phyloP scores from a whole-genome alignment of 2,113 vertebrate species.

The Rhipidura dahli region DNA sequence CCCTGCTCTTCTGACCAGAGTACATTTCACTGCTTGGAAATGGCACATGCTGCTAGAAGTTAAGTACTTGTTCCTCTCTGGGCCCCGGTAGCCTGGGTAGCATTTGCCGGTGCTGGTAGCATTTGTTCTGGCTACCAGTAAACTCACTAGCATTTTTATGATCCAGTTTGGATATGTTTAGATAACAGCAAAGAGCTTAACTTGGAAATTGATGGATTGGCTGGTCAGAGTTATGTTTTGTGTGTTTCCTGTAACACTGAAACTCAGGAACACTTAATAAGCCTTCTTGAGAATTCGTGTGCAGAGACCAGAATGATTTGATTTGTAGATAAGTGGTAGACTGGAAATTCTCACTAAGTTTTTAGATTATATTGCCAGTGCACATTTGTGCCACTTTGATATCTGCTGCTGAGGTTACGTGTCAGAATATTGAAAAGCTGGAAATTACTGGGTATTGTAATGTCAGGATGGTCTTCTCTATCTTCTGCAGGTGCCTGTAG shows the following conservation, averaged over 20 bases:
- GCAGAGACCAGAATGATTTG: neutral
- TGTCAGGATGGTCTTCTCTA: neutral
- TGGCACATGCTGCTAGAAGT: neutral
- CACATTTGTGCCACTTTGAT: fast-evolving
- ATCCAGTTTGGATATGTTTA: neutral
- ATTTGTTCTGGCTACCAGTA: neutral
- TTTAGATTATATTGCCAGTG: neutral
- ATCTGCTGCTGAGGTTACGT: neutral
- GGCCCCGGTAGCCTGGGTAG: fast-evolving
- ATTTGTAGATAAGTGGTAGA: neutral
- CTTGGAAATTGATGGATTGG: neutral
- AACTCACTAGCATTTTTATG: neutral
- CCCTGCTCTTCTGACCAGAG: neutral
- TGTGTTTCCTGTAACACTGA: neutral
- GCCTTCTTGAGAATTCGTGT: fast-evolving
- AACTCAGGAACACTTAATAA: neutral
- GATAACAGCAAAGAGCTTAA: neutral
- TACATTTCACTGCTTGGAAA: neutral
- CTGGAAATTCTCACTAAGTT: neutral
- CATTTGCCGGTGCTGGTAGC: neutral
- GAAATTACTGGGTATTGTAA: neutral
- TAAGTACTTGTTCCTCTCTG: neutral
- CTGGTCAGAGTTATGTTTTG: neutral
- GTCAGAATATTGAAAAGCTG: neutral
- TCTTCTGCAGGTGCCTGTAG: neutral